Percentiles rank a stretch among this genome's conserved stretches.
These are phyloP conservation scores for Sogatella furcifera DNA, from an alignment of 1,140 invertebrate genomes.

Conservation along the genomic window DNA sequence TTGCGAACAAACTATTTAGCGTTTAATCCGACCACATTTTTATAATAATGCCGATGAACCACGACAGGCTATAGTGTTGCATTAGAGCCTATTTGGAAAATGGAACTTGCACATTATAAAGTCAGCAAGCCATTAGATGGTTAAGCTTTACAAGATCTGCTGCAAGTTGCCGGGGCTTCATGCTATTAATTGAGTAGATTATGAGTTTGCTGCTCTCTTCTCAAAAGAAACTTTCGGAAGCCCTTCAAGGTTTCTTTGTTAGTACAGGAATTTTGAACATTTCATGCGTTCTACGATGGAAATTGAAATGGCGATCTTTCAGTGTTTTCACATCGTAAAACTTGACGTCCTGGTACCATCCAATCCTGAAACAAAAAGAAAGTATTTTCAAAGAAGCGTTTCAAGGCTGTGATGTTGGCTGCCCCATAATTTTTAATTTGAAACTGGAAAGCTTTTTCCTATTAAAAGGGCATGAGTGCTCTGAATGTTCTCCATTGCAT, in stretches of 20 bases:
- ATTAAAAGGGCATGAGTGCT: neutral
- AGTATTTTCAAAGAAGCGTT: neutral
- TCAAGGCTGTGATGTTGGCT: neutral
- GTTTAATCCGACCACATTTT: too few relatives aligned
- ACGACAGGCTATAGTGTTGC: too few relatives aligned
- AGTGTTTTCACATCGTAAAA: constrained; percentile 11
- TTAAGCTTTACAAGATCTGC: too few relatives aligned
- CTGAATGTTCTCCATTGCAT: too few relatives aligned
- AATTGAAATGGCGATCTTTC: constrained; percentile 13
- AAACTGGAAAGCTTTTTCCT: neutral
- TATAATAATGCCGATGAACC: too few relatives aligned
- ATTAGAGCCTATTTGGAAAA: too few relatives aligned
- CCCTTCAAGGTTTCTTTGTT: neutral
- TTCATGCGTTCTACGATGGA: neutral
- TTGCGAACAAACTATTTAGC: too few relatives aligned
- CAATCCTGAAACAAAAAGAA: constrained; percentile 16
- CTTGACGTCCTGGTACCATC: constrained; percentile 18
- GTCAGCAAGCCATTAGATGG: too few relatives aligned
- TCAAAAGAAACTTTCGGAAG: neutral
- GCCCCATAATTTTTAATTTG: neutral
- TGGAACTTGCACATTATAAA: too few relatives aligned
- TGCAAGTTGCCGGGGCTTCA: too few relatives aligned
- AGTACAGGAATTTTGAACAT: constrained; percentile 5
- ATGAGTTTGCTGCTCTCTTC: too few relatives aligned
- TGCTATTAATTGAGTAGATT: too few relatives aligned